Evolutionary conservation across 2,888 invertebrate species (phyloP), one percentile per base, ranked within the genome.

Genomic region (Melieria omissa): DNA sequence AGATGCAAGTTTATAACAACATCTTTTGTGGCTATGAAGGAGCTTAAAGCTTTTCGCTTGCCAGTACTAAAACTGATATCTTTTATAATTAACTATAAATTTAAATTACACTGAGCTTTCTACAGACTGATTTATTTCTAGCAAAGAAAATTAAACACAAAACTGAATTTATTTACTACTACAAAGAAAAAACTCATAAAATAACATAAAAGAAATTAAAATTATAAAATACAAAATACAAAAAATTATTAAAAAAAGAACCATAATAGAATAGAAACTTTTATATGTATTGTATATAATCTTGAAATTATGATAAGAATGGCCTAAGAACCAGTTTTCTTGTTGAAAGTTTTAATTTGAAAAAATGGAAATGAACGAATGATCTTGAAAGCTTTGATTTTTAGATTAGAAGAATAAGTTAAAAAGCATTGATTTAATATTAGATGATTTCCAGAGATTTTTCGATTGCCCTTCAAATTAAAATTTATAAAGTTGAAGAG

Each of bases 71-170:
- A 29, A 29, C 29, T 29, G 29, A 29, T 52, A 52, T 52, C 12
- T 52, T 52, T 52, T 52, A 52, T 52, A 52, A 5, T 1, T 14
- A n/a, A 12, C 5, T 52, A 52, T n/a, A 52, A 8, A 12, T n/a
- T 52, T 52, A 52, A 52, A 8, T 62, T 46, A 16, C n/a, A 14
- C 4, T 65, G 10, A 65, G 7, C 58, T 60, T 60, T 81, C 76
- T 76, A 82, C 79, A 81, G 80, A 81, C 80, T 81, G 80, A 52
- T 14, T 52, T 52, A 82, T 82, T 81, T 78, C 80, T 82, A 81
- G 82, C 82, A 80, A 81, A 52, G 77, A 78, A 81, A 82, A 82
- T 81, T 81, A 81, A 74, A 71, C 70, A 75, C 70, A 73, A 14
- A 10, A n/a, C 16, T 47, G 41, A 49, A 16, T 10, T 46, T 63